These are phyloP conservation scores for Laothoe populi DNA, from an alignment of 2,888 invertebrate genomes.

Conservation along the genomic window DNA sequence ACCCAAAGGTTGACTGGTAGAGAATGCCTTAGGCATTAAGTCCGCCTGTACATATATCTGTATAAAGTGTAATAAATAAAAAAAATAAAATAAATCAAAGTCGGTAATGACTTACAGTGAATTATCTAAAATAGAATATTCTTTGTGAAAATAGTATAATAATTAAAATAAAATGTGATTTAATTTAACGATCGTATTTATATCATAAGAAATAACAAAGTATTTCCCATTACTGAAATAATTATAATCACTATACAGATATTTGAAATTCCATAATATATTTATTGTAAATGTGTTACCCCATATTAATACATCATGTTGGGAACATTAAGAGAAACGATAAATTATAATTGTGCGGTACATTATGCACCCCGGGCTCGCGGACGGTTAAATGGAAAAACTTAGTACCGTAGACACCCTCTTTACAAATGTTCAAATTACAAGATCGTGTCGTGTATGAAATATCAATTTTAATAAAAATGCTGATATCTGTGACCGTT, in stretches of 20 bases:
- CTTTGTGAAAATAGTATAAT: too few species aligned
- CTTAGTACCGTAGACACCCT: constrained; percentile 46
- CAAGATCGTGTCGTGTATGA: constrained; percentile 43
- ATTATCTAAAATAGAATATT: too few species aligned
- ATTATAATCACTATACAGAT: background rate
- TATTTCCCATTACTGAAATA: too few species aligned
- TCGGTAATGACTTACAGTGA: too few species aligned
- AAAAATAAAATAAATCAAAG: too few species aligned
- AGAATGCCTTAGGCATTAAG: too few species aligned
- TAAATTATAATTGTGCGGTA: constrained; percentile 25
- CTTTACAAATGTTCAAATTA: constrained; percentile 52
- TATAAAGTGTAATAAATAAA: too few species aligned
- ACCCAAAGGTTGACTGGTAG: too few species aligned
- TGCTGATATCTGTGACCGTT: constrained; percentile 10
- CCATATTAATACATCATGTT: constrained; percentile 21
- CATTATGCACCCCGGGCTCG: constrained; percentile 46
- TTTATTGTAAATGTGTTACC: background rate
- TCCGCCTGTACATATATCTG: too few species aligned
- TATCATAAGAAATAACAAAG: too few species aligned
- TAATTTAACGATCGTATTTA: too few species aligned
- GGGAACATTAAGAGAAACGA: constrained; percentile 11
- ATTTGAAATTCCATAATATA: background rate
- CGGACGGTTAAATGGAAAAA: constrained; percentile 48
- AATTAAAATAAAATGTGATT: too few species aligned
- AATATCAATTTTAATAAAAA: constrained; percentile 54